Evolutionary conservation across 2,888 invertebrate species (phyloP).

Genomic region (Cantharis lateralis): DNA sequence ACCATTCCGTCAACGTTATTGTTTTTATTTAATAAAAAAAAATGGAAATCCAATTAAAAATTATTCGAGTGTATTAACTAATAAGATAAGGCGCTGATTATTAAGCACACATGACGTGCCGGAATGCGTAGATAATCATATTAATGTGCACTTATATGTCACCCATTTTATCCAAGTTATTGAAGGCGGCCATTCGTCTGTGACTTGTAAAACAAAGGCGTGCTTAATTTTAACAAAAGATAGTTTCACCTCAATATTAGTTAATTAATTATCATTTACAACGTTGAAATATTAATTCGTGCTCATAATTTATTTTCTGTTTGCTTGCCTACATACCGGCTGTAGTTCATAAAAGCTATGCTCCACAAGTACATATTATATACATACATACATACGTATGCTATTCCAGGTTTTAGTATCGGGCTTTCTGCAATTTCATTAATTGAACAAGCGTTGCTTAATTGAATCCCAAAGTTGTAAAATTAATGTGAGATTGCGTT

Average conservation of each 20-base stretch:
- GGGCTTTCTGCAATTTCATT: neutral
- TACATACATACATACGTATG: too few species aligned
- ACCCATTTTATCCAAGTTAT: constrained; percentile 12
- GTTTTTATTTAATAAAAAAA: constrained; percentile 4
- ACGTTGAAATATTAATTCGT: neutral
- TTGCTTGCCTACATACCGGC: neutral
- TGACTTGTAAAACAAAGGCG: constrained; percentile 19
- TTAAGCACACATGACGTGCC: constrained; percentile 18
- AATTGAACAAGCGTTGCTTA: neutral
- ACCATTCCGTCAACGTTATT: neutral
- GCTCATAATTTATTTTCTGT: neutral
- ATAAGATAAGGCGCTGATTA: constrained; percentile 17
- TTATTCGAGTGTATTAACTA: constrained; percentile 18
- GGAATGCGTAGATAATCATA: constrained; percentile 22
- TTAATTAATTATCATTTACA: constrained; percentile 8
- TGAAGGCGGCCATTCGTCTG: constrained; percentile 16
- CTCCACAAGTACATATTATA: neutral
- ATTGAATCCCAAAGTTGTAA: neutral
- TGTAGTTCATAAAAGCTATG: neutral
- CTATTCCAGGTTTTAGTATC: neutral
- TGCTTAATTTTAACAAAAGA: constrained; percentile 12
- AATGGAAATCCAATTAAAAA: constrained; percentile 15
- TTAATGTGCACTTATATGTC: constrained; percentile 25
- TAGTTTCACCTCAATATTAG: constrained; percentile 8
- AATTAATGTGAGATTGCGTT: neutral